Evolutionary conservation across 2,797 vertebrate genomes (phyloP).

Genomic region (Picus viridis): DNA sequence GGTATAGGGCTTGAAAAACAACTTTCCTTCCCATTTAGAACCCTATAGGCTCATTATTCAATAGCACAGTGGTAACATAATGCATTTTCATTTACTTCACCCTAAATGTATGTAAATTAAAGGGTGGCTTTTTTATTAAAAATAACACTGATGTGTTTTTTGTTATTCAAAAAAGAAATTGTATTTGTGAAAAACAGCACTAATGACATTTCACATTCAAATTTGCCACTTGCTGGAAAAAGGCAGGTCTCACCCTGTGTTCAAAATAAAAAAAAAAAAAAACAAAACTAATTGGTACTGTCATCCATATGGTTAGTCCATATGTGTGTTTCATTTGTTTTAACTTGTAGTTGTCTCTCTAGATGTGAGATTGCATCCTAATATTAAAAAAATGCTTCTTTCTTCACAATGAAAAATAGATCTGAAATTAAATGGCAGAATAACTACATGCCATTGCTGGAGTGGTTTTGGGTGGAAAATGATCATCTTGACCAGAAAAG

Average conservation of each 20-base stretch:
- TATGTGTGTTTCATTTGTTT: slow-evolving; percentile 43
- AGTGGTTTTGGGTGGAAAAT: not conserved
- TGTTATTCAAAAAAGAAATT: slow-evolving; percentile 78
- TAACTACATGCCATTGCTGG: accelerated
- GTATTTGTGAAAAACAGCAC: slow-evolving; percentile 71
- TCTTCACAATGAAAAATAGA: not conserved
- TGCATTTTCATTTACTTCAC: slow-evolving; percentile 80
- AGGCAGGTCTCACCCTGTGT: slow-evolving; percentile 57
- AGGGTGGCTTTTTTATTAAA: slow-evolving; percentile 82
- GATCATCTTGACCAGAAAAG: not conserved
- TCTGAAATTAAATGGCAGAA: not conserved
- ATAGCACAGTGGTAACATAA: slow-evolving; percentile 77
- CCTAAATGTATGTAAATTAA: slow-evolving; percentile 83
- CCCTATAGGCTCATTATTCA: slow-evolving; percentile 75
- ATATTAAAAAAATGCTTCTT: not conserved
- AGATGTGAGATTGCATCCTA: slow-evolving; percentile 25
- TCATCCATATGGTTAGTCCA: slow-evolving; percentile 29
- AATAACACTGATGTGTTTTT: slow-evolving; percentile 82
- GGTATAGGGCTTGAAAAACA: slow-evolving; percentile 66
- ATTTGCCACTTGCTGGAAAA: slow-evolving; percentile 69
- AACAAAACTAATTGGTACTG: slow-evolving; percentile 57
- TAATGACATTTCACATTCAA: slow-evolving; percentile 78
- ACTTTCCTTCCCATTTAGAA: slow-evolving; percentile 67
- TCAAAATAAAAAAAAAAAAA: slow-evolving; percentile 47
- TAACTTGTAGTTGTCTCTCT: slow-evolving; percentile 21